A percentile compares a stretch with the other conserved stretches of the same genome.
Evolutionary conservation across 2,113 vertebrate species (phyloP).

Genomic region (Mustela nigripes): DNA sequence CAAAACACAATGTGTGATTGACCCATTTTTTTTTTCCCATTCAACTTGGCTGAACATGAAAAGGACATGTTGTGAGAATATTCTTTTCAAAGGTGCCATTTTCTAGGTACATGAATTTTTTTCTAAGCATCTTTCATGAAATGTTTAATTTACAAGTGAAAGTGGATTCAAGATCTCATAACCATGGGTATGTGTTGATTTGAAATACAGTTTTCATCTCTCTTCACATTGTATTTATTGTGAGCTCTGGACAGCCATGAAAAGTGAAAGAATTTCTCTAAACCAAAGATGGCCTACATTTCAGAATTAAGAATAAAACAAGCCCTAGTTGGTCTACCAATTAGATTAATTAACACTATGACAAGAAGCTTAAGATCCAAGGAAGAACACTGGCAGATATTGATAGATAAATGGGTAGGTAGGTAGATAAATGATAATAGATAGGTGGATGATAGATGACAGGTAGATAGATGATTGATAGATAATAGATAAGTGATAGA

Average conservation of each 20-base stretch:
- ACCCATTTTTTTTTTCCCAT: not conserved
- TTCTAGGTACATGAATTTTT: constrained; percentile 24
- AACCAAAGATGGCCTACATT: not conserved
- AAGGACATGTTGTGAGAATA: not conserved
- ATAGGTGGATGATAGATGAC: not conserved
- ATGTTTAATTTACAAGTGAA: constrained; percentile 21
- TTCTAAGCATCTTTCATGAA: constrained; percentile 4
- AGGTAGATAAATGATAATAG: not conserved
- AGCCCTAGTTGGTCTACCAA: not conserved
- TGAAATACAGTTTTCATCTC: constrained; percentile 51
- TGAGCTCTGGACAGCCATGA: not conserved
- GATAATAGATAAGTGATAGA: not conserved
- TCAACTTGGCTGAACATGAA: not conserved
- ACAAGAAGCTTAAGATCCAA: not conserved
- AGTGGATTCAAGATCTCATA: constrained; percentile 8
- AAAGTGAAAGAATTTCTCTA: not conserved
- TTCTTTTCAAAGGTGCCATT: not conserved
- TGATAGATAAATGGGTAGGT: not conserved
- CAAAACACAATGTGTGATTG: not conserved
- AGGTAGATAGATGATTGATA: not conserved
- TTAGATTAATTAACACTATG: not conserved
- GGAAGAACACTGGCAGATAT: not conserved
- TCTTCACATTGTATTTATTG: not conserved
- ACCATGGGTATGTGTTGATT: not conserved
- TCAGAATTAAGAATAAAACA: not conserved